A percentile compares a stretch with the other conserved stretches of the same genome.
Conservation (phyloP, 2,113 vertebrate genomes). For the Alouatta palliata region DNA sequence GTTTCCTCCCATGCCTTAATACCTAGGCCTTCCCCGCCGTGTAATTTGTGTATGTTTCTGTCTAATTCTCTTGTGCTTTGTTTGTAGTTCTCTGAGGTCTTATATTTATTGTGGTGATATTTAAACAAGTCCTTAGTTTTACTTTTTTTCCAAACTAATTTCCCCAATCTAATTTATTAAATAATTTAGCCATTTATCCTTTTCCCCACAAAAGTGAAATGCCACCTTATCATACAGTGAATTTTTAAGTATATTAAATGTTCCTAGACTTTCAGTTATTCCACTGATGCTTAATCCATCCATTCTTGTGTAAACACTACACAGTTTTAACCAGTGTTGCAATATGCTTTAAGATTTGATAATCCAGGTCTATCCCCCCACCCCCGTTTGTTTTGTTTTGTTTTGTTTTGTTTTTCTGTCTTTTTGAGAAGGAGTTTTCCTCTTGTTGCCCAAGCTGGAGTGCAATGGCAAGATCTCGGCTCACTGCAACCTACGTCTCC, state of each 20-base stretch:
- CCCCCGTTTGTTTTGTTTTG: not conserved
- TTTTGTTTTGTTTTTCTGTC: too few species aligned
- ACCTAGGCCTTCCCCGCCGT: not conserved
- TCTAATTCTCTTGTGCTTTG: not conserved
- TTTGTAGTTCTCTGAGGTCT: not conserved
- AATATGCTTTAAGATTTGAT: not conserved
- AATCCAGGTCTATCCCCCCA: not conserved
- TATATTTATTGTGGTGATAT: not conserved
- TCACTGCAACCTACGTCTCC: too few species aligned
- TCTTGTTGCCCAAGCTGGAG: too few species aligned
- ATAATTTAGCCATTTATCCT: not conserved
- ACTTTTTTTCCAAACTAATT: not conserved
- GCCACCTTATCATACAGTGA: not conserved
- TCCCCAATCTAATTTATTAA: not conserved
- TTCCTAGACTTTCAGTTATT: not conserved
- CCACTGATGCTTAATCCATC: not conserved
- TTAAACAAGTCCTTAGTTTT: conserved; percentile 14
- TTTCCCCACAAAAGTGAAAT: conserved; percentile 21
- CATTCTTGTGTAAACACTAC: not conserved
- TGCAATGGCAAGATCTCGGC: too few species aligned
- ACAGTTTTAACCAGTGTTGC: not conserved
- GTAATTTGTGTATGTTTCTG: not conserved
- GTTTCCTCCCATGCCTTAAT: not conserved
- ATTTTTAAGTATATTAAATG: not conserved
- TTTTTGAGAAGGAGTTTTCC: too few species aligned